Evolutionary conservation across 2,888 invertebrate species (phyloP), one percentile per base, ranked within the genome.

Genomic region (Aethes cnicana): DNA sequence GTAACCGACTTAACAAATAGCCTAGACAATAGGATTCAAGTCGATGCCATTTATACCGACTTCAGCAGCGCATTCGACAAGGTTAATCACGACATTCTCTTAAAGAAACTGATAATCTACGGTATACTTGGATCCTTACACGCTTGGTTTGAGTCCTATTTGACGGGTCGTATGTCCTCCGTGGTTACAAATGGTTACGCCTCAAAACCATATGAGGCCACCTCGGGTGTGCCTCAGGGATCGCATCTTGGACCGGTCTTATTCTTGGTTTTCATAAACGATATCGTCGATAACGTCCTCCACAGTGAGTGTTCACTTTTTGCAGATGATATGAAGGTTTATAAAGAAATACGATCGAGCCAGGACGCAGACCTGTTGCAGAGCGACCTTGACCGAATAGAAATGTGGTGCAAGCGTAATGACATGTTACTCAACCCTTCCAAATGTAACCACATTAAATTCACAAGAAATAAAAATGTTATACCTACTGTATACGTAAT

Each of bases 161-260:
- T 56, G 7, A 2, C 6, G 7, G 55, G 47, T 2, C 9, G 54
- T 4, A 46, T 11, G 28, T 54, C 54, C 18, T n/a, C 48, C 4
- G 53, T 56, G 4, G 25, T 47, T 0, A 4, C 52, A 2, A 44
- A 43, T 6, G 56, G 55, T 5, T 42, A 18, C 20, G 4, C 18
- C 2, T 56, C 58, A 5, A 5, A 37, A 3, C 44, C 57, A 11
- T 14, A 52, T 4, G 0, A 7, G 1, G 30, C 53, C 0, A 16
- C 42, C 4, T 55, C 53, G 3, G 56, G 58, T 6, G 56, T 56
- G 3, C 56, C 53, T 0, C 59, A 60, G 28, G 59, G 56, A 0
- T 58, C 58, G 0, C 48, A 58, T 21, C 30, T 61, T 3, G 57
- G 61, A 1, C 61, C 57, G 1, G 33, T 58, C 0, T 23, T 58